Evolutionary conservation across 2,888 invertebrate genomes (phyloP), one percentile per base, ranked within the genome.

Genomic region (Cyrtodaria siliqua): DNA sequence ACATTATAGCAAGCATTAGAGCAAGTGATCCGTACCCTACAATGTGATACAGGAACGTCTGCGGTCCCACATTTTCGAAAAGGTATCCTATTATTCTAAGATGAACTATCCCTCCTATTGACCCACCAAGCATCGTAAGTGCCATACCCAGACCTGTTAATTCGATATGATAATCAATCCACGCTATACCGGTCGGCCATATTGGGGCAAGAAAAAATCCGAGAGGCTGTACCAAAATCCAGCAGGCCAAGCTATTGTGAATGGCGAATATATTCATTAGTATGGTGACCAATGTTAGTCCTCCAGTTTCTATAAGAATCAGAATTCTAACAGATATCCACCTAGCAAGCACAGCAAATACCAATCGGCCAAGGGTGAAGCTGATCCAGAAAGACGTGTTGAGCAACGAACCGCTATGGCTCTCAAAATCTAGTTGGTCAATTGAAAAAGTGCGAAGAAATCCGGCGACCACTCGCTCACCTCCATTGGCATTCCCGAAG

Each of bases 371-470:
- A 1, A 77, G 53, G 0, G 84, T 82, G 69, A 86, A 87, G 49
- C 86, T 80, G 9, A 85, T 80, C 86, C 88, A 89, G 68, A 86
- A 89, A 2, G 78, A 57, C 4, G 87, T 83, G 53, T 88, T 86
- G 18, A 89, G 63, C 26, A 64, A 67, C 0, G 88, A 80, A 1
- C 84, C 87, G 4, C 79, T 73, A 24, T 64, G 70, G 14, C 73
- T 84, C 8, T 62, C 67, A 27, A 89, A 79, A 1, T 79, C 44
- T 26, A 85, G 67, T n/a, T 82, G 79, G 47, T 88, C 87, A 23
- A 85, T 79, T 27, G 87, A 82, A 57, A 63, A 88, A 16, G 79
- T 82, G n/a, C 86, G 82, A 8, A 89, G 61, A 66, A 88, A 89
- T 14, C 85, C 86, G 0, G 84, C 83, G 26, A 81, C 78, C 6